Evolutionary conservation across 2,113 vertebrate species (phyloP).

Genomic region (Triplophysa rosa): DNA sequence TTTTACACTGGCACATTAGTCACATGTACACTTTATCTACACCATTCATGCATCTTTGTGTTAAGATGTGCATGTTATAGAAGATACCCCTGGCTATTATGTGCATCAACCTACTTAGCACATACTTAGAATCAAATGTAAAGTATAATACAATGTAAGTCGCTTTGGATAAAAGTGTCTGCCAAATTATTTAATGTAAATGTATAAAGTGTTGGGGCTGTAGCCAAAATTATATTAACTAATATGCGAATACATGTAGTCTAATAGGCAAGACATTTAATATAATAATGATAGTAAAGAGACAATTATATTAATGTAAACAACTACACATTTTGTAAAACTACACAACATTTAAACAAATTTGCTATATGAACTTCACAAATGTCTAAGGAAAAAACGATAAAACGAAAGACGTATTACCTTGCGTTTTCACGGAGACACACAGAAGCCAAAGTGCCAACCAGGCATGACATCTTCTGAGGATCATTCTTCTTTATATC

Average conservation of each 20-base stretch:
- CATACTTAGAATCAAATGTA: neutral
- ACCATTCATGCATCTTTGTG: neutral
- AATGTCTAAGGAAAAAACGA: neutral
- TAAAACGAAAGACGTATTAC: constrained; percentile 60
- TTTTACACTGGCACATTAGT: neutral
- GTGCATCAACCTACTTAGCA: no score
- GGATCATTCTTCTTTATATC: constrained; percentile 70
- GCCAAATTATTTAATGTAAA: no score
- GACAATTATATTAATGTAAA: no score
- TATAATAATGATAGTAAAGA: no score
- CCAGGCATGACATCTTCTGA: constrained; percentile 63
- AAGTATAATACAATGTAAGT: no score
- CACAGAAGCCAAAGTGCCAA: constrained; percentile 68
- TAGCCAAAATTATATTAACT: neutral
- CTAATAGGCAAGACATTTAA: no score
- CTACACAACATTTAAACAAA: no score
- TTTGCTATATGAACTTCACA: no score
- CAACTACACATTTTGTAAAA: no score
- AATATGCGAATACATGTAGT: neutral
- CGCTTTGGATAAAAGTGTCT: no score
- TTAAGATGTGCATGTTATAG: neutral
- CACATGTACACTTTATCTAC: neutral
- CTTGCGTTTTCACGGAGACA: constrained; percentile 67
- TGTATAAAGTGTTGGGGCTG: neutral
- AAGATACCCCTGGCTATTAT: no score